phyloP scores from a whole-genome alignment of 1,140 invertebrate species.

The Halictus rubicundus region DNA sequence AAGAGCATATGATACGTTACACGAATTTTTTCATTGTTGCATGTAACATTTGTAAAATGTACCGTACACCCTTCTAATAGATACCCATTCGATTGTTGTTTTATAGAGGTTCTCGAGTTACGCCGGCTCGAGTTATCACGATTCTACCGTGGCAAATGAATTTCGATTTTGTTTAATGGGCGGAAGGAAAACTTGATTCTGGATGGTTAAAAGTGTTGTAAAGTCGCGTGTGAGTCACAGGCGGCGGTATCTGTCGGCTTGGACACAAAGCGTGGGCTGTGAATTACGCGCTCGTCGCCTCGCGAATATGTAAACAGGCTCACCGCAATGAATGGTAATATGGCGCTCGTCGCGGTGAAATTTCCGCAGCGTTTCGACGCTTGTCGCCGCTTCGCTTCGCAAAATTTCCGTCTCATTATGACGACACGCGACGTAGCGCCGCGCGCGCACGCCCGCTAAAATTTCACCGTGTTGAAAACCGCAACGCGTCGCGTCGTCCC shows the following conservation, averaged over 20 bases:
- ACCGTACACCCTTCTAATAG: too few relatives aligned
- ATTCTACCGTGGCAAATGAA: too few relatives aligned
- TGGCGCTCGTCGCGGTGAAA: constrained; percentile 1
- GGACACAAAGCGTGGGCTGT: not conserved
- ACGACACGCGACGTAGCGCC: too few relatives aligned
- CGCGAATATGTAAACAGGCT: constrained; percentile 16
- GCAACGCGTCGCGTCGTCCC: constrained; percentile 15
- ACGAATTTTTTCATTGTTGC: too few relatives aligned
- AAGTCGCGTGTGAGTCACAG: not conserved
- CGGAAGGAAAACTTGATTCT: too few relatives aligned
- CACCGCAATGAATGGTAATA: constrained; percentile 10
- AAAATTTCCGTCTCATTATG: not conserved
- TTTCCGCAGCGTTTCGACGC: constrained; percentile 3
- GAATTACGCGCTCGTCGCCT: constrained; percentile 10
- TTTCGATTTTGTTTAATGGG: too few relatives aligned
- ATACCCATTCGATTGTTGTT: too few relatives aligned
- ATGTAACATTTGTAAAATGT: too few relatives aligned
- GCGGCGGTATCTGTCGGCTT: constrained; percentile 3
- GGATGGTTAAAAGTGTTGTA: not conserved
- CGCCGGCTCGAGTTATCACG: too few relatives aligned
- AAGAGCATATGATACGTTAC: too few relatives aligned
- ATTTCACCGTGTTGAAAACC: too few relatives aligned
- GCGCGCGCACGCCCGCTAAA: not conserved
- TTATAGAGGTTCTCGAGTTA: too few relatives aligned
- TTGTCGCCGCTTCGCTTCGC: not conserved